Conservation (phyloP, 2,113 vertebrate genomes). For the Dipodomys merriami region DNA sequence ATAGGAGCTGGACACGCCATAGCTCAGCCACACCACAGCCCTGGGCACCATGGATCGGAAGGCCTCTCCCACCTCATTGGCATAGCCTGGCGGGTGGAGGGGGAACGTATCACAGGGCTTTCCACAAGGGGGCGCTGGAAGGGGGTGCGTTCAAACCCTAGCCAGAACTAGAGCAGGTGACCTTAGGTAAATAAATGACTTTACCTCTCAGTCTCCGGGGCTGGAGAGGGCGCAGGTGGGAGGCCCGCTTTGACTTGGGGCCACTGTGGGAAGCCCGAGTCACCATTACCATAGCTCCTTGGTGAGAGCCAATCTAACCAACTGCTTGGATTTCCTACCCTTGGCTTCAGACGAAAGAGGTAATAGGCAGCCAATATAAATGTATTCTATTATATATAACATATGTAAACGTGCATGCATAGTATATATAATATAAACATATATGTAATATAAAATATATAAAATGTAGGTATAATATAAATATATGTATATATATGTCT, state of each 20-base stretch:
- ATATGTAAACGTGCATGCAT: too few relatives aligned
- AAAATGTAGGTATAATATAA: too few relatives aligned
- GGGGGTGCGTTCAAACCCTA: not conserved
- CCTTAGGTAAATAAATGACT: not conserved
- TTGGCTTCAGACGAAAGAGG: not conserved
- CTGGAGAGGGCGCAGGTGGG: not conserved
- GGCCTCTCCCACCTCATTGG: constrained; percentile 97
- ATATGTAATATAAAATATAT: too few relatives aligned
- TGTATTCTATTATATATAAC: too few relatives aligned
- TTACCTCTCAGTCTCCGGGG: not conserved
- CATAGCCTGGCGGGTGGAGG: constrained; percentile 89
- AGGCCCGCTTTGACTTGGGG: not conserved
- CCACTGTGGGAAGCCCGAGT: not conserved
- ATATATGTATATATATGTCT: too few relatives aligned
- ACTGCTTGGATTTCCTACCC: too few relatives aligned
- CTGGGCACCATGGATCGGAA: constrained; percentile 93
- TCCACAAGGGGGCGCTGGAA: constrained; percentile 12
- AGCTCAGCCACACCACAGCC: constrained; percentile 93
- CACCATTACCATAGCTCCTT: not conserved
- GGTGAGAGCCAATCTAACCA: not conserved
- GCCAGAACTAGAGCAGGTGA: not conserved
- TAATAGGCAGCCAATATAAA: not conserved
- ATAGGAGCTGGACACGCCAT: constrained; percentile 93
- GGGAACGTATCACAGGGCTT: not conserved
- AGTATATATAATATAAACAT: too few relatives aligned